A percentile compares a stretch with the other conserved stretches of the same genome.
Conservation (phyloP, 2,113 vertebrate genomes). For the Campylorhamphus procurvoides region DNA sequence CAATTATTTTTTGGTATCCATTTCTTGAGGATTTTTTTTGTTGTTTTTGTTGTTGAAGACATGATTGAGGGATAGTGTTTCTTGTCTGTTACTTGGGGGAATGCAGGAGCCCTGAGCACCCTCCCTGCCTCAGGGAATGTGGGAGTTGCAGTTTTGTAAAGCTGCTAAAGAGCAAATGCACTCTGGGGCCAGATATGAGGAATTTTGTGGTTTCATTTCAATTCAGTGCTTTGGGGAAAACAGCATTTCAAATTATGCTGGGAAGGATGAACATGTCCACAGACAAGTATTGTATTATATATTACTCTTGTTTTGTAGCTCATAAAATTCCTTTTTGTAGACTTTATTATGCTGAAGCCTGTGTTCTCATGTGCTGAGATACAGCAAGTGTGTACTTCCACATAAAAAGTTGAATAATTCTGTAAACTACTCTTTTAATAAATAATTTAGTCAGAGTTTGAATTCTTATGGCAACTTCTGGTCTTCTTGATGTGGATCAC, state of each 20-base stretch:
- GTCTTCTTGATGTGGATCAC: background rate
- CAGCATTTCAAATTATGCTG: background rate
- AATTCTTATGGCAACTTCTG: background rate
- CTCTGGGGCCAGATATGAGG: background rate
- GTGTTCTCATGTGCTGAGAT: background rate
- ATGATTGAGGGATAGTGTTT: too few relatives aligned
- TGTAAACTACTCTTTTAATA: background rate
- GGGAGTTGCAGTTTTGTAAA: background rate
- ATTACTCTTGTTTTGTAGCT: background rate
- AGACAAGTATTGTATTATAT: background rate
- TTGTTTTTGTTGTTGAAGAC: background rate
- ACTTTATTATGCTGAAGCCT: background rate
- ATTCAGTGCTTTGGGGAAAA: background rate
- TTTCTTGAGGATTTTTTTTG: background rate
- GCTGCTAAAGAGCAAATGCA: background rate
- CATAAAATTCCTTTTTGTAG: background rate
- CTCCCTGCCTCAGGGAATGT: background rate
- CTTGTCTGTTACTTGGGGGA: background rate
- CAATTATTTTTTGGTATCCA: background rate
- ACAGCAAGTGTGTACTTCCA: background rate
- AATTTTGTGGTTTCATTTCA: background rate
- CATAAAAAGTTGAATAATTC: background rate
- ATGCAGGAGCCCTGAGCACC: background rate
- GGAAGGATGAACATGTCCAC: accelerated
- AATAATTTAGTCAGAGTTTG: background rate